Base-by-base conservation (phyloP, 1,140 invertebrate species). In the Zaprionus taronus region DNA sequence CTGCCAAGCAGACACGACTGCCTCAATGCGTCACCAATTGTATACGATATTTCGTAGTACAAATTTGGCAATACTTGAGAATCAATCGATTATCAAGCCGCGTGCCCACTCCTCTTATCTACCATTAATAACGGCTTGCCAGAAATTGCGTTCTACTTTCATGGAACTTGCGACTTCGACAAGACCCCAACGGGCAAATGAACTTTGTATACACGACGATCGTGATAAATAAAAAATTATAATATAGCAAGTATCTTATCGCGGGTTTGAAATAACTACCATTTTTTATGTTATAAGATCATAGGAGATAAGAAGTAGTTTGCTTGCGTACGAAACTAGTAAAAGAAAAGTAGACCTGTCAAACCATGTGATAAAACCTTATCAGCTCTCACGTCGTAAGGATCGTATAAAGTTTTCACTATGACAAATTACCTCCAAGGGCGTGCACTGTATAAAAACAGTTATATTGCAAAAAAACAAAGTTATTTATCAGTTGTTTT, bases 141-240 rank as follows among this genome's bases (percentile, higher is more conserved):
- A 20, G 26, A 72, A 75, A 87, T 87, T 87, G 83, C 83, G 83
- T 80, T 86, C 66, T 86, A 85, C 38, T 66, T 68, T 57, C 7
- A 53, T 57, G 31, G 22, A 11, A 47, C 31, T 41, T 20, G n/a
- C 49, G 24, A 67, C 61, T 56, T 65, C 20, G 15, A 24, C 57
- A 5, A 38, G 56, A 68, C 66, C 66, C 58, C 66, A 62, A n/a
- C 17, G 15, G 26, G 24, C 28, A 69, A 70, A 70, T 75, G 66
- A 64, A 75, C 72, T 75, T 75, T 75, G 60, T 36, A 57, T 68
- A 17, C 9, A 12, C 36, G 12, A 41, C 58, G 61, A 69, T 55
- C 44, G 49, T 57, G 49, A 69, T 74, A 74, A 44, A 56, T 31
- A 12, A 14, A 34, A 17, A 17, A 55, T 60, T 31, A 67, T 66